Evolutionary conservation across 2,797 vertebrate genomes (phyloP).

Genomic region (Gorsachius magnificus): DNA sequence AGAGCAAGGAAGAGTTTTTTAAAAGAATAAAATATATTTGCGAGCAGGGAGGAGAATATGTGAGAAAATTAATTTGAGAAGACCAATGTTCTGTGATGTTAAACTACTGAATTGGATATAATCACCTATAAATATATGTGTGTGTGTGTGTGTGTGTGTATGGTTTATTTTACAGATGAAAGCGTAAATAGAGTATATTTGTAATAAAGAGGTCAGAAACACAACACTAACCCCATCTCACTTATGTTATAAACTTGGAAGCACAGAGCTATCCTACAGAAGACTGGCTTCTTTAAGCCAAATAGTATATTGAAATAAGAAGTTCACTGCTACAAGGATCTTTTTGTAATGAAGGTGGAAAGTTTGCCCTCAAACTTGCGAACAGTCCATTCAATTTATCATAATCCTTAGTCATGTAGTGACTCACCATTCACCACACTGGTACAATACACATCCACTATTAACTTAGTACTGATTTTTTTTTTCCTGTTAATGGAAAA

Average conservation of each 20-base stretch:
- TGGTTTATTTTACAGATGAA: slow-evolving; percentile 24
- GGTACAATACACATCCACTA: not conserved
- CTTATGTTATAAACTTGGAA: not conserved
- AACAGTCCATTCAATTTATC: not conserved
- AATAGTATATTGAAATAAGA: not conserved
- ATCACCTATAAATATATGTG: not conserved
- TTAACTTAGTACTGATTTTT: not conserved
- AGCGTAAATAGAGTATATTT: not conserved
- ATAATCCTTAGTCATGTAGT: not conserved
- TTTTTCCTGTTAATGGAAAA: not conserved
- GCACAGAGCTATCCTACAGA: not conserved
- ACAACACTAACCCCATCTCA: not conserved
- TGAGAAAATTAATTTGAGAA: slow-evolving; percentile 4
- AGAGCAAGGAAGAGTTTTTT: slow-evolving; percentile 10
- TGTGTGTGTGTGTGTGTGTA: not conserved
- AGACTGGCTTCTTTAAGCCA: not conserved
- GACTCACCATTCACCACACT: not conserved
- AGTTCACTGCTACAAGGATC: not conserved
- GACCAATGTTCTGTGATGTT: slow-evolving; percentile 1
- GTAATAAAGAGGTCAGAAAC: not conserved
- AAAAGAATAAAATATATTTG: slow-evolving; percentile 6
- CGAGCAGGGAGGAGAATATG: not conserved
- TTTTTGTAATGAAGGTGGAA: not conserved
- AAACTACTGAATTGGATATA: not conserved
- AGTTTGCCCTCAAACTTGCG: slow-evolving; percentile 21